Conservation (phyloP, 2,113 vertebrate genomes). For the Ammodytes marinus region DNA sequence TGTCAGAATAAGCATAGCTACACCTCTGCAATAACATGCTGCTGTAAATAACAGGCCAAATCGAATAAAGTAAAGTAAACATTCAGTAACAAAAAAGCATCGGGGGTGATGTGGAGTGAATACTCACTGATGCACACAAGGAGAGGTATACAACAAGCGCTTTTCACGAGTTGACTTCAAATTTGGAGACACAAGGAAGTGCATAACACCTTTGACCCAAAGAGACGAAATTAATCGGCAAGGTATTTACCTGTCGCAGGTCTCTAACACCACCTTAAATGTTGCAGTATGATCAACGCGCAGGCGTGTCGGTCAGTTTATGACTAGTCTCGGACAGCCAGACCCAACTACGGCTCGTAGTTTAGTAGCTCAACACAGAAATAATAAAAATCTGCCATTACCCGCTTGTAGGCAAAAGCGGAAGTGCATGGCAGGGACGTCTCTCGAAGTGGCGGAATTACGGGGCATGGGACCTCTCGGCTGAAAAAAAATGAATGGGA, state of each 20-base stretch:
- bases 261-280: not conserved
- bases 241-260: not conserved
- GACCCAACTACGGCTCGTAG: too few relatives aligned
- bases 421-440: not conserved
- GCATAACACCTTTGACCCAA: not conserved
- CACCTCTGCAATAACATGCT: not conserved
- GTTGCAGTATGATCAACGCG: too few relatives aligned
- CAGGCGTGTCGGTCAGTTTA: too few relatives aligned
- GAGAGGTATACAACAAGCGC: not conserved
- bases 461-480: too few relatives aligned
- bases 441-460: too few relatives aligned
- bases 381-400: not conserved
- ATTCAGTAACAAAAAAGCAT: not conserved
- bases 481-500: too few relatives aligned
- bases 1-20: not conserved
- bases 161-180: not conserved
- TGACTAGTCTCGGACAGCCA: too few relatives aligned
- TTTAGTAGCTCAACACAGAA: not conserved
- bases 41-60: not conserved
- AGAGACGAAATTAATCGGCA: not conserved
- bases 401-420: not conserved
- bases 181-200: conserved; percentile 12
- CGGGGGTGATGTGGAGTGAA: not conserved
- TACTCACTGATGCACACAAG: conserved; percentile 26
- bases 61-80: too few relatives aligned